phyloP scores from a whole-genome alignment of 2,113 vertebrate species.

The Nicator chloris region DNA sequence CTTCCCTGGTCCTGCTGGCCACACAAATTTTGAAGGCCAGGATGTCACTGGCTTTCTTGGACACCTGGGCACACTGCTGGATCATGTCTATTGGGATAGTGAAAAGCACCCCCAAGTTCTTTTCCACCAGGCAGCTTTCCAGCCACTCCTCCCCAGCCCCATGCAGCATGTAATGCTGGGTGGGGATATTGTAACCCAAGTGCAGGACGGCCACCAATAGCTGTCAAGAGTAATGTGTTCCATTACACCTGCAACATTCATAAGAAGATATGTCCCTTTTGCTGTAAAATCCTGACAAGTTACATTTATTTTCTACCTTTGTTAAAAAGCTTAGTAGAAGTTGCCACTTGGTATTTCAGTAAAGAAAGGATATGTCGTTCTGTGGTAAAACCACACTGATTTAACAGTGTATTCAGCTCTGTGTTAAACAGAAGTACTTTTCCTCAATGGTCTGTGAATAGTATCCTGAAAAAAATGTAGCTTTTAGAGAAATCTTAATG shows the following conservation, averaged over 20 bases:
- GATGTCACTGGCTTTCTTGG: background rate
- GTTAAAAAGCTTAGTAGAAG: background rate
- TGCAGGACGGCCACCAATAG: background rate
- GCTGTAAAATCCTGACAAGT: background rate
- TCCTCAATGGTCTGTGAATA: background rate
- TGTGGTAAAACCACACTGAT: background rate
- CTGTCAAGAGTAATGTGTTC: background rate
- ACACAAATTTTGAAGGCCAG: background rate
- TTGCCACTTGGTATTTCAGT: background rate
- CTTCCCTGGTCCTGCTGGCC: background rate
- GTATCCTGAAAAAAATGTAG: background rate
- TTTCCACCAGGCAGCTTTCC: background rate
- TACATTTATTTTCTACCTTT: background rate
- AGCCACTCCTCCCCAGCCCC: background rate
- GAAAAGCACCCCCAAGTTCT: background rate
- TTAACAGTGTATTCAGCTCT: background rate
- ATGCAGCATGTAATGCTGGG: accelerated
- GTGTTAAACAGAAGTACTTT: background rate
- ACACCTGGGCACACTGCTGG: background rate
- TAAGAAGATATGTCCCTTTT: background rate
- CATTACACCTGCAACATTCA: background rate
- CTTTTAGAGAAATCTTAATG: background rate
- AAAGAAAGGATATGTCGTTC: background rate
- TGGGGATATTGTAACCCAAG: background rate
- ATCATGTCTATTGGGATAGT: background rate